phyloP scores from a whole-genome alignment of 2,113 vertebrate genomes.

The Trichomycterus rosablanca region DNA sequence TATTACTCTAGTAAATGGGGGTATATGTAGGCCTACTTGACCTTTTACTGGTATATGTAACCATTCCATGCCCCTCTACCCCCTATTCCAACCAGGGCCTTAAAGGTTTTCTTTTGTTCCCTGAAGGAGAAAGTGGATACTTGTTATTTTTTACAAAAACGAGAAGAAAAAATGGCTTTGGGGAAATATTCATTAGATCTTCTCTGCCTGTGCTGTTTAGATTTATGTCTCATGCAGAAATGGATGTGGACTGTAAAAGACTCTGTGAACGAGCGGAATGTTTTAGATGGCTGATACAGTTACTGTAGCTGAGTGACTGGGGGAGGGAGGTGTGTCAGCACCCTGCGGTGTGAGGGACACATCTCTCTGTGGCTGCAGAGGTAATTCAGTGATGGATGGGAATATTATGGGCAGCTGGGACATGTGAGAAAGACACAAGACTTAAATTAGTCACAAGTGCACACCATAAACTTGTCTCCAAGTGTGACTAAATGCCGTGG shows the following conservation, averaged over 20 bases:
- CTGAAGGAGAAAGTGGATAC: constrained; percentile 9
- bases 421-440: constrained; percentile 8
- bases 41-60: too few species aligned
- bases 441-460: constrained; percentile 28
- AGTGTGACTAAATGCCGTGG: background rate
- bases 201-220: constrained; percentile 15
- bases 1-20: too few species aligned
- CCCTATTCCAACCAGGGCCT: background rate
- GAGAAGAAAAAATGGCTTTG: background rate
- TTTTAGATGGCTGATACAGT: constrained; percentile 27
- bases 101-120: background rate
- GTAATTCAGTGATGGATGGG: constrained; percentile 10
- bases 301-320: constrained; percentile 13
- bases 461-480: constrained; percentile 6
- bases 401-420: constrained; percentile 6
- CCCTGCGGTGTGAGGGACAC: constrained; percentile 1
- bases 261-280: constrained; percentile 18
- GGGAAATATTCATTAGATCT: background rate
- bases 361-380: background rate
- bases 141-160: background rate
- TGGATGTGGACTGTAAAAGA: background rate
- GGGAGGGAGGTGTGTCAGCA: constrained; percentile 23
- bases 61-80: too few species aligned
- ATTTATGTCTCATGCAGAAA: constrained; percentile 28
- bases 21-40: too few species aligned